Conservation (phyloP, 2,113 vertebrate genomes). For the Calyptomena viridis region DNA sequence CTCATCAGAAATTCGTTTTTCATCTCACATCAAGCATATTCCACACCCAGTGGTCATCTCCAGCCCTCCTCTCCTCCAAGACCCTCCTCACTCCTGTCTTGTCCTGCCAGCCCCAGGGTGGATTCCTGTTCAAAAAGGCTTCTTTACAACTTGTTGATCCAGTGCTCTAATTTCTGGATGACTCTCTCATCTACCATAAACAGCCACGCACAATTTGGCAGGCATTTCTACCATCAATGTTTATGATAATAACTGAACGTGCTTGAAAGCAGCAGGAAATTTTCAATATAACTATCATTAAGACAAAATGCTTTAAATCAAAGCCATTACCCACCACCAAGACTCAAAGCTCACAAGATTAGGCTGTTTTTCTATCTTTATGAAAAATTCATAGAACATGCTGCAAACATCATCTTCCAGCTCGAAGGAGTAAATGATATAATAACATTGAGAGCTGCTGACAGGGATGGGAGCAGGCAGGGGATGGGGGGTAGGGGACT, state of each 20-base stretch:
- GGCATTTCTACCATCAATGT: slow-evolving; percentile 59
- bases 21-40: neutral
- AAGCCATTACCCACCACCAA: slow-evolving; percentile 66
- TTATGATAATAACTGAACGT: slow-evolving; percentile 70
- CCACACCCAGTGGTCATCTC: neutral
- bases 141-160: slow-evolving; percentile 32
- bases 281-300: slow-evolving; percentile 69
- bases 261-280: slow-evolving; percentile 69
- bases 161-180: neutral
- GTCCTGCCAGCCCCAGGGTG: neutral
- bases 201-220: slow-evolving; percentile 63
- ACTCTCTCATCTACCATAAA: slow-evolving; percentile 48
- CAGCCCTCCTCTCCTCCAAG: neutral
- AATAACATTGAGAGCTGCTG: neutral
- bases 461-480: neutral
- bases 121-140: neutral
- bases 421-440: slow-evolving; percentile 35
- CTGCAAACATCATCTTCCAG: slow-evolving; percentile 45
- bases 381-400: slow-evolving; percentile 69
- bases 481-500: neutral
- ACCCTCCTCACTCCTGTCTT: neutral
- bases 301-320: slow-evolving; percentile 72
- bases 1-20: neutral
- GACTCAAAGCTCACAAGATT: slow-evolving; percentile 67
- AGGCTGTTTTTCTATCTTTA: slow-evolving; percentile 59